Evolutionary conservation across 2,797 vertebrate species (phyloP).

Genomic region (Avahi laniger): DNA sequence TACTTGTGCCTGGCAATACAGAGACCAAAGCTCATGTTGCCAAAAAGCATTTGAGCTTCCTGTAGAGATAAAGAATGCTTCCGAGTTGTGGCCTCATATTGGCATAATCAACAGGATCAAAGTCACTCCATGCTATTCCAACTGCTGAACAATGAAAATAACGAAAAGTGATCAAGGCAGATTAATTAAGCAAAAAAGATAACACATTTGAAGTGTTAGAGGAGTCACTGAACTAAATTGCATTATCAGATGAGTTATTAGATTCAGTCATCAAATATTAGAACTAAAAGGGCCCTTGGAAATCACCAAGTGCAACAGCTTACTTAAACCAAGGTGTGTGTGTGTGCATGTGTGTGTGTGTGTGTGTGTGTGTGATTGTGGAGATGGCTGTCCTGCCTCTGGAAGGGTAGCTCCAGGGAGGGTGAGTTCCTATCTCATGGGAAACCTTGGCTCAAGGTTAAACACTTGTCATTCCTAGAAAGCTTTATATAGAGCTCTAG

Average conservation of each 20-base stretch:
- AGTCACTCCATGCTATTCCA: conserved; percentile 60
- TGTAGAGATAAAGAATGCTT: conserved; percentile 54
- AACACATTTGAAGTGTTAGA: not conserved
- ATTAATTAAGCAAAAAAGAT: conserved; percentile 45
- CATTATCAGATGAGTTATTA: not conserved
- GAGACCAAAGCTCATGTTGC: conserved; percentile 26
- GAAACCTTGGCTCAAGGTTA: not conserved
- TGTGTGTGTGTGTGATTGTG: not conserved
- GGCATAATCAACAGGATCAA: conserved; percentile 68
- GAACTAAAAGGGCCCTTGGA: not conserved
- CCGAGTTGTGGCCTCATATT: not conserved
- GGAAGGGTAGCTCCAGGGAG: not conserved
- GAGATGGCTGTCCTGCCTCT: not conserved
- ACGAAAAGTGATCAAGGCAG: conserved; percentile 35
- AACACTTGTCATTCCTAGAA: not conserved
- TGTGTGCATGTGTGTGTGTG: too few species aligned
- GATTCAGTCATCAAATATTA: not conserved
- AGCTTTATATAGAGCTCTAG: not conserved
- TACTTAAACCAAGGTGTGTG: not conserved
- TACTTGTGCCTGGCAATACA: not conserved
- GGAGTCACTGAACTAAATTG: not conserved
- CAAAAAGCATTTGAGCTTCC: conserved; percentile 49
- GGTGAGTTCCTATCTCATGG: not conserved
- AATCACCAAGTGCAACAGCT: not conserved
- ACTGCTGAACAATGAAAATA: conserved; percentile 39